Conservation (phyloP, 1,140 invertebrate genomes). For the Papilio glaucus region DNA sequence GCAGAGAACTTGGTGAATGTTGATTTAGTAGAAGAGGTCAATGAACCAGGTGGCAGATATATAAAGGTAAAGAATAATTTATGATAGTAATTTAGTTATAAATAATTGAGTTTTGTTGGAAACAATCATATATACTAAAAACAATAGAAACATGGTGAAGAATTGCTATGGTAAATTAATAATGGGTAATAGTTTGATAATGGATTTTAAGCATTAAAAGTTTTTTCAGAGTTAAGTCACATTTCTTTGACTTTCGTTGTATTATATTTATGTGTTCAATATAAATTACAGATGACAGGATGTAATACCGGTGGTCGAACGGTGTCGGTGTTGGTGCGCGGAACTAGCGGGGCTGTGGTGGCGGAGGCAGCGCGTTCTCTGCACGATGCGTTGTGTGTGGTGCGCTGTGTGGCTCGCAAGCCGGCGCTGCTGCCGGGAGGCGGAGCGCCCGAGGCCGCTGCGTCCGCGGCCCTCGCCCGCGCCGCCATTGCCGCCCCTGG, state of each 20-base stretch:
- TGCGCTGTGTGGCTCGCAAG: constrained; percentile 98
- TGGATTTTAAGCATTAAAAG: too few relatives aligned
- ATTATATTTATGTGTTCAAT: constrained; percentile 8
- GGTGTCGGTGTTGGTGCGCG: constrained; percentile 96
- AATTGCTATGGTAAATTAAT: too few relatives aligned
- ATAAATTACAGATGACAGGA: constrained; percentile 90
- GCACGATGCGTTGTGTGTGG: constrained; percentile 99
- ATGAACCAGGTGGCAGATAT: constrained; percentile 95
- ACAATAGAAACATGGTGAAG: too few relatives aligned
- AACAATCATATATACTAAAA: too few relatives aligned
- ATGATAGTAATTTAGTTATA: neutral
- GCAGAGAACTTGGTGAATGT: constrained; percentile 96
- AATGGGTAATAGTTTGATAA: too few relatives aligned
- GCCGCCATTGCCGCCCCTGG: constrained; percentile 93
- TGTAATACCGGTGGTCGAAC: constrained; percentile 95
- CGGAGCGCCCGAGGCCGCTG: constrained; percentile 98
- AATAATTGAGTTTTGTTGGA: too few relatives aligned
- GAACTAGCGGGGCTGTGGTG: constrained; percentile 98
- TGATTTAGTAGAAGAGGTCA: constrained; percentile 97
- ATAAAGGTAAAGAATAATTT: constrained; percentile 88
- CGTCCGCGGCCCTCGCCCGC: constrained; percentile 93
- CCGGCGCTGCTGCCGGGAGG: constrained; percentile 96
- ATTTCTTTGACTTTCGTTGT: too few relatives aligned
- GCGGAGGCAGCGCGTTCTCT: constrained; percentile 98
- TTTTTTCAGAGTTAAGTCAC: too few relatives aligned